Base-by-base conservation (phyloP, 2,888 invertebrate species). In the Luperina nickerlii region DNA sequence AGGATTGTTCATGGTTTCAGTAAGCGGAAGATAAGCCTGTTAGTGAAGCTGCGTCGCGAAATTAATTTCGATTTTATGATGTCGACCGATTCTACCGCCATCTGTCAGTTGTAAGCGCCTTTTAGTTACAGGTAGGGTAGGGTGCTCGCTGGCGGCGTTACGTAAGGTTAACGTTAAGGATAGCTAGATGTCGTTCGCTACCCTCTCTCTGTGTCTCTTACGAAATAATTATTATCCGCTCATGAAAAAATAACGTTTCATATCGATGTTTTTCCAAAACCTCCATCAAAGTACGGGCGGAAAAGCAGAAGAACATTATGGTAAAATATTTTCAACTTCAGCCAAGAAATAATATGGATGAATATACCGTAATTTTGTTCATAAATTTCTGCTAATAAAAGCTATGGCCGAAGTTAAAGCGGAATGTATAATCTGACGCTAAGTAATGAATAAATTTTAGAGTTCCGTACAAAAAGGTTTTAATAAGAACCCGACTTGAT, bases 361-460 rank as follows among this genome's bases (percentile, higher is more conserved):
- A 86, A 78, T 78, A 74, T 67, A 65, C 73, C 76, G 62, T 76
- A 86, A 87, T 86, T 75, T 73, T 74, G 54, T 84, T 75, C 45
- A 71, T 80, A 70, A 82, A 85, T 82, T 76, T 74, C 73, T 70
- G 32, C 69, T 76, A 83, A 76, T 79, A 83, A 82, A 84, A 83
- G 70, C 74, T 86, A 83, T 73, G 45, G 32, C 68, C 45, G 66
- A 86, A 86, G 75, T 84, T 78, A 45, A 83, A 75, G 72, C 62
- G 66, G 86, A 86, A 78, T 78, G 79, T 86, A 78, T 84, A 84
- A 84, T 84, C 73, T 51, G 66, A 68, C 79, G 78, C 70, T 86
- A 78, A 84, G 76, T 86, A 75, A 78, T 86, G 83, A 84, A 84
- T 84, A 84, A 38, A 78, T 79, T 84, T 84, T 83, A 51, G 78